Conservation (phyloP, 2,113 vertebrate genomes). For the Daubentonia madagascariensis region DNA sequence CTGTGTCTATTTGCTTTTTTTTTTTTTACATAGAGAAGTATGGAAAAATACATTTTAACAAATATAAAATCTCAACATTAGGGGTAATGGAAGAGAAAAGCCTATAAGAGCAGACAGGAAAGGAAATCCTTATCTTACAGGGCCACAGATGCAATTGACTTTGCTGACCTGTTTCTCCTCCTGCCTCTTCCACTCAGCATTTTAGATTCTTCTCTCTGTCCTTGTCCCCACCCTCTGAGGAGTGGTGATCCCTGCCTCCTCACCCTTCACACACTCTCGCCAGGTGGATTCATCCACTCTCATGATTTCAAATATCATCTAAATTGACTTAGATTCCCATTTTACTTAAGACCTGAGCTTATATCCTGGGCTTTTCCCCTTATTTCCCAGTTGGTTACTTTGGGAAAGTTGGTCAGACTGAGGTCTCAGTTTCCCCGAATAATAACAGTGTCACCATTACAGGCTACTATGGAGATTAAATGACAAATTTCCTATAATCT, state of each 20-base stretch:
- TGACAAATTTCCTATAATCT: not conserved
- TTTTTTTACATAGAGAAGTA: not conserved
- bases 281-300: not conserved
- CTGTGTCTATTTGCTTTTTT: not conserved
- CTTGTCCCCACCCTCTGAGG: not conserved
- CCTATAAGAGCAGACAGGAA: not conserved
- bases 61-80: not conserved
- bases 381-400: not conserved
- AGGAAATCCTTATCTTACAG: not conserved
- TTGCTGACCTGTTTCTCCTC: not conserved
- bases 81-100: not conserved
- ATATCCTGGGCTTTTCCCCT: not conserved
- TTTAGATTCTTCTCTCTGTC: not conserved
- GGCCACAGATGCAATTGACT: not conserved
- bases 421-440: not conserved
- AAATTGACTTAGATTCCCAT: not conserved
- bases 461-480: not conserved
- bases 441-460: not conserved
- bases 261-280: not conserved
- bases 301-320: not conserved
- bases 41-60: not conserved
- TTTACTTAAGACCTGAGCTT: not conserved
- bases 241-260: not conserved
- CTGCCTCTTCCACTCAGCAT: not conserved
- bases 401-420: not conserved